These are phyloP conservation scores for Meiosimyza platycephala DNA, from an alignment of 2,888 invertebrate genomes.

Conservation along the genomic window DNA sequence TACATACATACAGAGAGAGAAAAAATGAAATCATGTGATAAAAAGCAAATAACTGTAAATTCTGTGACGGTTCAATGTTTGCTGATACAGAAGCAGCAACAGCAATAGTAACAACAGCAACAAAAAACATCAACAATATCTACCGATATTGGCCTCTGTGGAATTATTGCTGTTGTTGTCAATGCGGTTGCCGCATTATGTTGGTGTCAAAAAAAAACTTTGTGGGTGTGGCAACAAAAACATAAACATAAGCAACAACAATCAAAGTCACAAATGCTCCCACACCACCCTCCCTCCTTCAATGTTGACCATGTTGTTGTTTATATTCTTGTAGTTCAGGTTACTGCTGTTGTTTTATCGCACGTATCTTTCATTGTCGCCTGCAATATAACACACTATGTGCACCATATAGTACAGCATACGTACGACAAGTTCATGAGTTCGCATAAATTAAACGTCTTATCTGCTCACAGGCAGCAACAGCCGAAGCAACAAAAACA, in stretches of 20 bases:
- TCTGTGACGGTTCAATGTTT: conserved; percentile 13
- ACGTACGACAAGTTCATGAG: conserved; percentile 48
- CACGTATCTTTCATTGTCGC: conserved; percentile 19
- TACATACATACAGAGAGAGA: neutral
- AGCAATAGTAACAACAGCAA: conserved; percentile 2
- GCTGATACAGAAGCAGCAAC: neutral
- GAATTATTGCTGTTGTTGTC: neutral
- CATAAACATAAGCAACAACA: neutral
- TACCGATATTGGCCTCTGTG: conserved; percentile 4
- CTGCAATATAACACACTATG: conserved; percentile 18
- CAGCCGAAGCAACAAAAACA: conserved; percentile 10
- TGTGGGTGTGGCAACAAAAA: neutral
- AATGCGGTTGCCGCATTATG: neutral
- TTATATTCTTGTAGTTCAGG: neutral
- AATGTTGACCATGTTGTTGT: conserved; percentile 6
- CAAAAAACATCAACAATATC: neutral
- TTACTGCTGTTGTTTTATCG: conserved; percentile 21
- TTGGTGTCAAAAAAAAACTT: neutral
- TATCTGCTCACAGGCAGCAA: conserved; percentile 56
- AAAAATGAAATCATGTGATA: neutral
- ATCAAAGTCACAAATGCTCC: neutral
- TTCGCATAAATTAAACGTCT: conserved; percentile 62
- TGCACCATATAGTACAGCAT: neutral
- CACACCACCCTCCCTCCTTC: neutral
- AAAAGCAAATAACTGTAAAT: neutral